Conservation (phyloP, 2,797 vertebrate genomes). For the Anguilla marmorata region DNA sequence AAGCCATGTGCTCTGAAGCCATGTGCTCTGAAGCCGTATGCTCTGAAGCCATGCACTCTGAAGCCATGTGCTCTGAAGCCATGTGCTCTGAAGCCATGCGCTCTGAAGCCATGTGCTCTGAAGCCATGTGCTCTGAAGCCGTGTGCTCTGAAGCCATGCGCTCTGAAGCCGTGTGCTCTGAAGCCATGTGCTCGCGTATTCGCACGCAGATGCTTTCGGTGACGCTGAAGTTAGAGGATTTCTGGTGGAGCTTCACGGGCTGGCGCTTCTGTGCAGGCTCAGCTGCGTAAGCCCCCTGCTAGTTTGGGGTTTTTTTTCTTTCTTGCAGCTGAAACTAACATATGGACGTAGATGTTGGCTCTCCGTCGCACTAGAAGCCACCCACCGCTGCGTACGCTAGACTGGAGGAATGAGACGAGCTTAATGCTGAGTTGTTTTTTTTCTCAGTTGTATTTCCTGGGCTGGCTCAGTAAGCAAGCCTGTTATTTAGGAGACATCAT, state of each 20-base stretch:
- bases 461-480: not conserved
- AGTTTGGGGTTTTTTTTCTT: not conserved
- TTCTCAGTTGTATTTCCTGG: not conserved
- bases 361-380: not conserved
- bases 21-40: too few relatives aligned
- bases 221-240: not conserved
- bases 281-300: not conserved
- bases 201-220: not conserved
- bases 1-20: too few relatives aligned
- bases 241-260: not conserved
- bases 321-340: not conserved
- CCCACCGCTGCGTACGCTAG: not conserved
- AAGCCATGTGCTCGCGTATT: not conserved
- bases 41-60: too few relatives aligned
- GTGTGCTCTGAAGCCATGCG: too few relatives aligned
- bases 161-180: not conserved
- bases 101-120: too few relatives aligned
- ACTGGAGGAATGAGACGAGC: not conserved
- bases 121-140: too few relatives aligned
- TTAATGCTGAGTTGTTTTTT: not conserved
- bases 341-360: not conserved
- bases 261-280: not conserved
- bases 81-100: too few relatives aligned
- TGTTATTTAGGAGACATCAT: not conserved
- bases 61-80: too few relatives aligned